These are phyloP conservation scores for Actinostola sp. DNA, from an alignment of 92 coral and sea anemone species.

Conservation along the genomic window DNA sequence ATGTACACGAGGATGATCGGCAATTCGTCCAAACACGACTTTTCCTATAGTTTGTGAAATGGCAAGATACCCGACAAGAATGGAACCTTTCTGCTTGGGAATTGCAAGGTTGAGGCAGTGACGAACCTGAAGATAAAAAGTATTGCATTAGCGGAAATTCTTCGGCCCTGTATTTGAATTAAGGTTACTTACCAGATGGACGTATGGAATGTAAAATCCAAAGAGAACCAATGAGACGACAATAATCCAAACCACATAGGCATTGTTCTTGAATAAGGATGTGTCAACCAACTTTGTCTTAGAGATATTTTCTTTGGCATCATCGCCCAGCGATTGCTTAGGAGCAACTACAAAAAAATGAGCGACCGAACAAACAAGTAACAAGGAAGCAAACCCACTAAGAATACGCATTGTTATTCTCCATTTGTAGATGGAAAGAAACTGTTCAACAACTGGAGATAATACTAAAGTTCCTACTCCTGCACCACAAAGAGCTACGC, in stretches of 20 bases:
- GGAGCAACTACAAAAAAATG: constrained; percentile 30
- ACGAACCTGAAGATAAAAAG: constrained; percentile 57
- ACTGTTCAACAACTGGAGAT: constrained; percentile 63
- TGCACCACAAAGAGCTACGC: constrained; percentile 85
- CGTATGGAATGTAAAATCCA: constrained; percentile 87
- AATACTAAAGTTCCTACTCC: constrained; percentile 85
- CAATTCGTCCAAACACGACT: constrained; percentile 66
- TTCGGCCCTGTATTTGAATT: too few relatives aligned
- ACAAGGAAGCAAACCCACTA: constrained; percentile 43
- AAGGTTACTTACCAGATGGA: constrained; percentile 81
- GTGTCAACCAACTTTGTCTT: constrained; percentile 50
- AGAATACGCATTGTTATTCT: constrained; percentile 69
- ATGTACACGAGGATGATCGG: constrained; percentile 77
- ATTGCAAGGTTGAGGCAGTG: constrained; percentile 81
- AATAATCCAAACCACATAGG: constrained; percentile 66
- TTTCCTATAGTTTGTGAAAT: constrained; percentile 78
- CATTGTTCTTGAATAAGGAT: constrained; percentile 74
- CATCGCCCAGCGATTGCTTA: neutral
- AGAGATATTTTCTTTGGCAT: too few relatives aligned
- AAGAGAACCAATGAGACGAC: constrained; percentile 69
- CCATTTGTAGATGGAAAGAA: constrained; percentile 72
- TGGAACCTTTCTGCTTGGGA: constrained; percentile 48
- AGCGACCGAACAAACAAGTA: constrained; percentile 56
- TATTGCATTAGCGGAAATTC: too few relatives aligned
- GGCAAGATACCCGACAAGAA: constrained; percentile 77